A percentile compares a stretch with the other conserved stretches of the same genome.
Conservation (phyloP, 2,113 vertebrate species). For the Poecile atricapillus region DNA sequence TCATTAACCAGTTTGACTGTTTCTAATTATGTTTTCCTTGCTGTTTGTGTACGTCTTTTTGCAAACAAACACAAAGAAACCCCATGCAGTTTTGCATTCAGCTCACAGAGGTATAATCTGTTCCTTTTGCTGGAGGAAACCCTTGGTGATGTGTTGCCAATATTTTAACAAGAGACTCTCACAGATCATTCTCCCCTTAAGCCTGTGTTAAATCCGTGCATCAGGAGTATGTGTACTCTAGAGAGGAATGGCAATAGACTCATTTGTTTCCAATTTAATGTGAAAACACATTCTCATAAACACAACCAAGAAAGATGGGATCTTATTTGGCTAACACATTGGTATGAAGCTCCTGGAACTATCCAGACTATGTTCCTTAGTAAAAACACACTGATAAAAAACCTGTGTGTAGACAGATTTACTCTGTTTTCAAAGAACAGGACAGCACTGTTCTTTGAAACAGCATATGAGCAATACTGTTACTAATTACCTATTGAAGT, state of each 20-base stretch:
- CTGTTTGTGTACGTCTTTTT: not conserved
- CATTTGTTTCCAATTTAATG: not conserved
- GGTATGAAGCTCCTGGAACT: not conserved
- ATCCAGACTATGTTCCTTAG: not conserved
- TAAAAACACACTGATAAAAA: not conserved
- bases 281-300: not conserved
- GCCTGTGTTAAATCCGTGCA: not conserved
- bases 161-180: slow-evolving; percentile 36
- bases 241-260: not conserved
- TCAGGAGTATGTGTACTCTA: not conserved
- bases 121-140: slow-evolving; percentile 41
- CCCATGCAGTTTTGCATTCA: not conserved
- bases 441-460: not conserved
- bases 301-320: not conserved
- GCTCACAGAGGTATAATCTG: slow-evolving; percentile 15
- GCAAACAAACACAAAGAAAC: not conserved
- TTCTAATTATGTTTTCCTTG: slow-evolving; percentile 8
- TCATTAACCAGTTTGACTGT: not conserved
- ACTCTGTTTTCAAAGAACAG: too few relatives aligned
- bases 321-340: not conserved
- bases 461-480: not conserved
- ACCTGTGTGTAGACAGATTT: not conserved
- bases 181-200: slow-evolving; percentile 32
- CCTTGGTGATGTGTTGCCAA: slow-evolving; percentile 26
- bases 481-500: not conserved